Base-by-base conservation (phyloP, 2,113 vertebrate genomes). In the Lophius piscatorius region DNA sequence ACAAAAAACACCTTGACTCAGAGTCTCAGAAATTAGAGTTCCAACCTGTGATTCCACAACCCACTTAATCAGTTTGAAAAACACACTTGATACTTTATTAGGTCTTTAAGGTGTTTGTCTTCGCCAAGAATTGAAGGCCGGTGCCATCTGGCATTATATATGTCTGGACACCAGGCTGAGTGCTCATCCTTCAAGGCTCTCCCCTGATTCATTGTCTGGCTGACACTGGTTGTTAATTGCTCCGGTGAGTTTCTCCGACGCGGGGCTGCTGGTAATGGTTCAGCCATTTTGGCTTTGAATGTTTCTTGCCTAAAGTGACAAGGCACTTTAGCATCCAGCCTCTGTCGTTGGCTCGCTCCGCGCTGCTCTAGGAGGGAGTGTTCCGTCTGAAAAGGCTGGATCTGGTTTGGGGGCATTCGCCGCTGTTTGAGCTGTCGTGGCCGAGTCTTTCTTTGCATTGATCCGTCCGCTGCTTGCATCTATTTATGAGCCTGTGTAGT, bases 391-490 rank as follows among this genome's bases (percentile, higher is more conserved):
- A 26, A 11, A 50, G 24, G 34, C 24, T 71, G 31, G 28, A 40
- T 52, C n/a, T 62, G 67, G 35, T 76, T 67, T 42, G 23, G 66
- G 59, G 58, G 35, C 23, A 68, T 57, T 60, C 29, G 8, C 36
- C 23, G 55, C 52, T 39, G 42, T 45, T 77, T 36, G 12, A 45
- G 42, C 48, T 13, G 17, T 41, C 20, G 71, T 49, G 9, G 52
- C 60, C 13, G 79, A 78, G 45, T 83, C 80, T 76, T 70, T 7
- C 55, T 52, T 18, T 31, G 17, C 52, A 76, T 82, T 31, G 80
- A 82, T 87, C 61, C 21, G 16, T 8, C 6, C n/a, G 7, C 46
- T 51, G 38, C 64, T 44, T 81, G 26, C 40, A 69, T 23, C 54
- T 65, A 36, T 76, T 75, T 64, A 52, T 72, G 48, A 60, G 51